Evolutionary conservation across 2,888 invertebrate genomes (phyloP).

Genomic region (Troides helena): DNA sequence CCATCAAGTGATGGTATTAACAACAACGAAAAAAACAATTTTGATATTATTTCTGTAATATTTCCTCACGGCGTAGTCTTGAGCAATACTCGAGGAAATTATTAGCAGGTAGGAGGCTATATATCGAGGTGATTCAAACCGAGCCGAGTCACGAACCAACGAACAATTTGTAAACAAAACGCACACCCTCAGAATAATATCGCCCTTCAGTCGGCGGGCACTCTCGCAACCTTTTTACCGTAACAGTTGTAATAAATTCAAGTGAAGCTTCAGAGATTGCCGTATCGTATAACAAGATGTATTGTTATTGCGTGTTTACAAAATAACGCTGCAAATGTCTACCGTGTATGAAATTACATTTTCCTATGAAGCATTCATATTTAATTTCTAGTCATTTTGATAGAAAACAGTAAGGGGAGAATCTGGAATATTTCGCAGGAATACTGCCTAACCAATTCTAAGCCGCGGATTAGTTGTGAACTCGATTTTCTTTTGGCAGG

Average conservation of each 20-base stretch:
- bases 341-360: conserved; percentile 4
- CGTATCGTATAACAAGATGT: conserved; percentile 42
- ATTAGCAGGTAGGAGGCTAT: conserved; percentile 57
- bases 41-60: not conserved
- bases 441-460: conserved; percentile 12
- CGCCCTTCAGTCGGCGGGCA: conserved; percentile 49
- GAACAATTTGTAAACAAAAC: conserved; percentile 77
- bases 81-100: conserved; percentile 47
- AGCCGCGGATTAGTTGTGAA: conserved; percentile 26
- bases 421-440: not conserved
- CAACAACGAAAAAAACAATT: not conserved
- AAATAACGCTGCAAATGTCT: conserved; percentile 25
- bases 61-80: conserved; percentile 11
- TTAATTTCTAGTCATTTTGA: not conserved
- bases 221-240: conserved; percentile 53
- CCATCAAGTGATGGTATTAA: too few relatives aligned
- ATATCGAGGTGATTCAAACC: conserved; percentile 51
- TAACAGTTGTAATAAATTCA: conserved; percentile 62
- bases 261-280: conserved; percentile 62
- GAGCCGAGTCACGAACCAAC: conserved; percentile 60
- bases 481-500: conserved; percentile 25
- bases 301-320: conserved; percentile 18
- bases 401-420: not conserved
- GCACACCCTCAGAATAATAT: conserved; percentile 67
- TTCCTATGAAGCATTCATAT: not conserved